These are phyloP conservation scores for Spilogale gracilis DNA, from an alignment of 2,113 vertebrate species.

Conservation along the genomic window DNA sequence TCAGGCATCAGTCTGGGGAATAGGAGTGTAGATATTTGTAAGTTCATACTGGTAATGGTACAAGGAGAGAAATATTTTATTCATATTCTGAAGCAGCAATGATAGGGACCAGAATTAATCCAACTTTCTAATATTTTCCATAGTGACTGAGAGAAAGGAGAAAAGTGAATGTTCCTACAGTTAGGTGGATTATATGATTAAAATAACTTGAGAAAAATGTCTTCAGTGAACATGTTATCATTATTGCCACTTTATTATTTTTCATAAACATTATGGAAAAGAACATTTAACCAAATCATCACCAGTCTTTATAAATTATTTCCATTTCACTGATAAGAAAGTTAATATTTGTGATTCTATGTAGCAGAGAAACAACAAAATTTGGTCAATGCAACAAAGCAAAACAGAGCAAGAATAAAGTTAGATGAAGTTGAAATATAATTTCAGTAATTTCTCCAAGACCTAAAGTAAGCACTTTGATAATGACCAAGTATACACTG, in stretches of 20 bases:
- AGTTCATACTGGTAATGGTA: background rate
- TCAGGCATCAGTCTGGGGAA: background rate
- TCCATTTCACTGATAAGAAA: conserved; percentile 74
- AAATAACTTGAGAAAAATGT: conserved; percentile 29
- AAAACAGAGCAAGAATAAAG: conserved; percentile 75
- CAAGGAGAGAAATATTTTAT: background rate
- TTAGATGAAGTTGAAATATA: conserved; percentile 77
- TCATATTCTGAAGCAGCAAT: background rate
- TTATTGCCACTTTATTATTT: conserved; percentile 68
- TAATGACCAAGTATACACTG: conserved; percentile 48
- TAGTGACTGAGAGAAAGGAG: background rate
- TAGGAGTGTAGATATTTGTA: background rate
- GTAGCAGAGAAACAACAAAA: conserved; percentile 51
- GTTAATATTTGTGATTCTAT: conserved; percentile 75
- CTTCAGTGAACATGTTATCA: conserved; percentile 49
- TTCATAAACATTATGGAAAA: conserved; percentile 76
- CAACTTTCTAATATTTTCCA: background rate
- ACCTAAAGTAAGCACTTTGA: conserved; percentile 79
- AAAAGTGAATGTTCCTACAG: background rate
- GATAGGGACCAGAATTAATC: background rate
- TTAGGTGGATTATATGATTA: background rate
- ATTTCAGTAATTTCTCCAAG: conserved; percentile 76
- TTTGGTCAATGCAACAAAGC: conserved; percentile 73
- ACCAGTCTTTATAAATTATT: conserved; percentile 74
- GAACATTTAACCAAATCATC: conserved; percentile 71